phyloP scores from a whole-genome alignment of 2,888 invertebrate genomes.

The Lacanobia oleracea region DNA sequence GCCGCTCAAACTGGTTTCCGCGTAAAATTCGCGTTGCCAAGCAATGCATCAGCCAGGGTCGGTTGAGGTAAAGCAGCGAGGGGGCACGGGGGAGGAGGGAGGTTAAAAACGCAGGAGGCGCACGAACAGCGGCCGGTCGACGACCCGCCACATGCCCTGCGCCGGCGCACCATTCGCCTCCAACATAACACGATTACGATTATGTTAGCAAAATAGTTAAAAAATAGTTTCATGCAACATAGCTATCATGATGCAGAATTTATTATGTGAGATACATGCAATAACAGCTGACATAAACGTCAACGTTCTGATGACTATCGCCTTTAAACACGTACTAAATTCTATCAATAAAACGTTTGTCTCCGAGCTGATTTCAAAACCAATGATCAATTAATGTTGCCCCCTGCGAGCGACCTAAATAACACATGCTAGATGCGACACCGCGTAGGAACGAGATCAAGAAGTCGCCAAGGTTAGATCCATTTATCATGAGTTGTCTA shows the following conservation, averaged over 20 bases:
- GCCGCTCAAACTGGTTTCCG: constrained; percentile 87
- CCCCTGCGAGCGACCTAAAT: constrained; percentile 82
- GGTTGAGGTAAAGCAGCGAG: constrained; percentile 81
- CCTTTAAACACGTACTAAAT: constrained; percentile 25
- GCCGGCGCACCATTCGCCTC: constrained; percentile 85
- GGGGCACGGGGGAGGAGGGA: constrained; percentile 77
- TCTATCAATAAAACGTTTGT: constrained; percentile 34
- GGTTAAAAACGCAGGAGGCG: constrained; percentile 88
- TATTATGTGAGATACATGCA: constrained; percentile 18
- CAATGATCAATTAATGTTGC: constrained; percentile 76
- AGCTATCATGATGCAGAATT: constrained; percentile 17
- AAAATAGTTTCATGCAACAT: constrained; percentile 47
- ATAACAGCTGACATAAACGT: constrained; percentile 26
- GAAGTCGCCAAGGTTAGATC: constrained; percentile 88
- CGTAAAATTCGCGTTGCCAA: constrained; percentile 89
- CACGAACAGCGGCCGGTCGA: constrained; percentile 88
- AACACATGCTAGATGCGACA: constrained; percentile 81
- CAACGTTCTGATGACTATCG: constrained; percentile 17
- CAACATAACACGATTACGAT: constrained; percentile 84
- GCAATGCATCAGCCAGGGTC: constrained; percentile 88
- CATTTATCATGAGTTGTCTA: constrained; percentile 86
- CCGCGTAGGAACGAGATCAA: constrained; percentile 86
- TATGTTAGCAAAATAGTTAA: constrained; percentile 76
- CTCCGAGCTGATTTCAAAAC: constrained; percentile 63
- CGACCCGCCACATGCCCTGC: constrained; percentile 89